Evolutionary conservation across 1,140 invertebrate genomes (phyloP).

Genomic region (Solenopsis fugax): DNA sequence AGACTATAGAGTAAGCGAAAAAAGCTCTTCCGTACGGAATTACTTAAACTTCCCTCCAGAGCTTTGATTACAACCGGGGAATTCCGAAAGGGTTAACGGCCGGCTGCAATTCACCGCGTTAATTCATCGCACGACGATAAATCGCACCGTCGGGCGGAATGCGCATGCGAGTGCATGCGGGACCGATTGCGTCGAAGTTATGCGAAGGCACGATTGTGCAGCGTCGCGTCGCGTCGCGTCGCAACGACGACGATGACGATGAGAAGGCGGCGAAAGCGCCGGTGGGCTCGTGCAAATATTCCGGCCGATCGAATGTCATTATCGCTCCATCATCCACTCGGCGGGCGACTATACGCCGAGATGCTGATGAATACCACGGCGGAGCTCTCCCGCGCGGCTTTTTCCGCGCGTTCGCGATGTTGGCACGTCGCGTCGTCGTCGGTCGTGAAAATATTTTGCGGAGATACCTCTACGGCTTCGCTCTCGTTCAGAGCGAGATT

Average conservation of each 20-base stretch:
- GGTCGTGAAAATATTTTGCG: slow-evolving; percentile 50
- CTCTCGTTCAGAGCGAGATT: slow-evolving; percentile 36
- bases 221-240: neutral
- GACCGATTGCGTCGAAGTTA: slow-evolving; percentile 61
- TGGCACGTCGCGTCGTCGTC: slow-evolving; percentile 3
- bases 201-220: slow-evolving; percentile 47
- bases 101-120: slow-evolving; percentile 16
- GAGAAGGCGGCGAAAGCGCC: slow-evolving; percentile 35
- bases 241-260: neutral
- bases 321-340: slow-evolving; percentile 50
- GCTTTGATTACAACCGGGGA: neutral
- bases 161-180: slow-evolving; percentile 35
- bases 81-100: slow-evolving; percentile 26
- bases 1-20: neutral
- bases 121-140: slow-evolving; percentile 44
- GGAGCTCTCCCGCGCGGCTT: slow-evolving; percentile 4
- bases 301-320: slow-evolving; percentile 57
- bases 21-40: neutral
- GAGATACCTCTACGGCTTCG: neutral
- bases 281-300: slow-evolving; percentile 45
- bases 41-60: neutral
- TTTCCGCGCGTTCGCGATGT: neutral
- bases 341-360: neutral
- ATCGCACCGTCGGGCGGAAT: slow-evolving; percentile 6
- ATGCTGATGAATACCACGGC: slow-evolving; percentile 32